These are phyloP conservation scores for Drosophila paulistorum DNA, from an alignment of 1,140 invertebrate species.

Conservation along the genomic window DNA sequence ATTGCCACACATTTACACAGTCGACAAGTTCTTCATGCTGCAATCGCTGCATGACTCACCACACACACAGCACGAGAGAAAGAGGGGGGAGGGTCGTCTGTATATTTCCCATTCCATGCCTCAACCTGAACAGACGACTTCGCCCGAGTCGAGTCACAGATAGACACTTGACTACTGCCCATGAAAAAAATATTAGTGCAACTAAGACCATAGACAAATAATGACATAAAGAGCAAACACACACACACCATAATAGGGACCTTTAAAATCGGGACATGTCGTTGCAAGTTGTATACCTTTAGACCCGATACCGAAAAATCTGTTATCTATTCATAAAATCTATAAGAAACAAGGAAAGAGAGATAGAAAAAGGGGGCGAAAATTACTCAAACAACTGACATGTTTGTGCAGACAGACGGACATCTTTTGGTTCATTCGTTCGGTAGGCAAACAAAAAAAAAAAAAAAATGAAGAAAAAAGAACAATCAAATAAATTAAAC, in stretches of 20 bases:
- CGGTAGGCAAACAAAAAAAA: slow-evolving; percentile 50
- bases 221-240: slow-evolving; percentile 68
- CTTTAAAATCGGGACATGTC: slow-evolving; percentile 34
- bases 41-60: slow-evolving; percentile 58
- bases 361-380: slow-evolving; percentile 63
- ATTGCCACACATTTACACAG: slow-evolving; percentile 64
- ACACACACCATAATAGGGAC: slow-evolving; percentile 23
- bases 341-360: slow-evolving; percentile 34
- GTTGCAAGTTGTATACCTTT: slow-evolving; percentile 41
- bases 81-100: slow-evolving; percentile 11
- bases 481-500: slow-evolving; percentile 81
- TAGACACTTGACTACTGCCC: slow-evolving; percentile 65
- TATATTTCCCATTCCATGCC: slow-evolving; percentile 22
- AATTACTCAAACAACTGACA: slow-evolving; percentile 73
- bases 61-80: slow-evolving; percentile 9
- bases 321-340: slow-evolving; percentile 66
- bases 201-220: slow-evolving; percentile 74
- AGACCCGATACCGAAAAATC: slow-evolving; percentile 28
- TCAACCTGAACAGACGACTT: slow-evolving; percentile 12
- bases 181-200: slow-evolving; percentile 72
- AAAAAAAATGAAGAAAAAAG: slow-evolving; percentile 42
- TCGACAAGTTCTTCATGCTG: slow-evolving; percentile 30
- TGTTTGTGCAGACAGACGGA: slow-evolving; percentile 56
- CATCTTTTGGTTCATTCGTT: slow-evolving; percentile 34
- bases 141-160: neutral